Percentiles rank a stretch among this genome's conserved stretches.
Conservation (phyloP, 1,140 invertebrate species). For the Palaemon carinicauda region DNA sequence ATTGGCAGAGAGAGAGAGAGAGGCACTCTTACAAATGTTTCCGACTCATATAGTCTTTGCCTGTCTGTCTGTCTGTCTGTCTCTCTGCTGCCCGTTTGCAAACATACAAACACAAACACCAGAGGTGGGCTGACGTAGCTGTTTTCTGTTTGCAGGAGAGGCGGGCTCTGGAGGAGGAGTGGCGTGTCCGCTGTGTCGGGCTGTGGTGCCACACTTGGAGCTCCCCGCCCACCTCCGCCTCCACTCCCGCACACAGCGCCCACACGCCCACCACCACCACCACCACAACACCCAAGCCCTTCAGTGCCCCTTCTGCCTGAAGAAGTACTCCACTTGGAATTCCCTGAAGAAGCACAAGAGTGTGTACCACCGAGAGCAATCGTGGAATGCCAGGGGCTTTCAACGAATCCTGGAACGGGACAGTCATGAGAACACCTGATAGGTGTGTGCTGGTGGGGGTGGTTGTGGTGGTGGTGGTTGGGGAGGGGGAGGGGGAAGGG, state of each 20-base stretch:
- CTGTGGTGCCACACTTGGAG: slow-evolving; percentile 36
- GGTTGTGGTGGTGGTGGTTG: neutral
- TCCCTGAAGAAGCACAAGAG: slow-evolving; percentile 88
- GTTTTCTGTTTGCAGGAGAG: slow-evolving; percentile 55
- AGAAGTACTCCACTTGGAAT: slow-evolving; percentile 86
- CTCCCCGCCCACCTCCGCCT: slow-evolving; percentile 49
- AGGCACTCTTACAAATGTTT: too few relatives aligned
- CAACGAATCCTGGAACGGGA: slow-evolving; percentile 48
- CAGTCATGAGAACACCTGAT: slow-evolving; percentile 46
- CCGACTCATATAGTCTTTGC: too few relatives aligned
- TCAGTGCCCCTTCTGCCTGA: slow-evolving; percentile 87
- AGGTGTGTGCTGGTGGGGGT: neutral
- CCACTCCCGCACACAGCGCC: slow-evolving; percentile 47
- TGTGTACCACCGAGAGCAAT: slow-evolving; percentile 75
- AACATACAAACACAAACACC: neutral
- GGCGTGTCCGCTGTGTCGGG: slow-evolving; percentile 50
- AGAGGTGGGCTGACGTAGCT: slow-evolving; percentile 48
- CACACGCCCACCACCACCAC: slow-evolving; percentile 43
- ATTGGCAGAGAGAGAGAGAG: slow-evolving; percentile 4
- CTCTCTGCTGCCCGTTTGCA: neutral
- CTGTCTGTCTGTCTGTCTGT: neutral
- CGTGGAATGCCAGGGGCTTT: slow-evolving; percentile 54
- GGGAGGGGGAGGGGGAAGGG: neutral
- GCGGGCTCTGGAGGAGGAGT: slow-evolving; percentile 27
- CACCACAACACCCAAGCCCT: slow-evolving; percentile 77